phyloP scores from a whole-genome alignment of 92 coral and sea anemone genomes.

The Montipora capitata region DNA sequence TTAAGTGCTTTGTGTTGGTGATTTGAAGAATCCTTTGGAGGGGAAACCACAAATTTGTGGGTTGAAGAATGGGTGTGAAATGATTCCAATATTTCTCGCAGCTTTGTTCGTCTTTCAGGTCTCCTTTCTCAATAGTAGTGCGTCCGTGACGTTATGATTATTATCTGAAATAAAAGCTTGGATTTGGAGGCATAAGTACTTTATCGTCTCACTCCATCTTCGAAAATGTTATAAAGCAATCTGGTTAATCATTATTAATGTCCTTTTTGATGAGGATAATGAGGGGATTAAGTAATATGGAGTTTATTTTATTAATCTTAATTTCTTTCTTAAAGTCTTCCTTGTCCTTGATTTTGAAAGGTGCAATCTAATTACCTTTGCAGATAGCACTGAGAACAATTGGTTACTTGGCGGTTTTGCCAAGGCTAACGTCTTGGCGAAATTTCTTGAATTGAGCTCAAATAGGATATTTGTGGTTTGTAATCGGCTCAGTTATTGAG shows the following conservation, averaged over 20 bases:
- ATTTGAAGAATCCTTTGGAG: neutral
- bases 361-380: constrained; percentile 31
- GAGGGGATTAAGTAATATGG: constrained; percentile 44
- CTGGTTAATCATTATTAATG: constrained; percentile 41
- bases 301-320: constrained; percentile 55
- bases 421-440: neutral
- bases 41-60: neutral
- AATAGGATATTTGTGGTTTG: neutral
- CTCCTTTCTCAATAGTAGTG: neutral
- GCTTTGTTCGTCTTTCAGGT: neutral
- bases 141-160: constrained; percentile 34
- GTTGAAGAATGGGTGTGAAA: neutral
- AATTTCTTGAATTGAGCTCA: neutral
- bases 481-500: neutral
- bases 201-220: constrained; percentile 45
- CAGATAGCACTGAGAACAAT: constrained; percentile 5
- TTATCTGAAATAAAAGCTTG: constrained; percentile 4
- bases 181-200: constrained; percentile 16
- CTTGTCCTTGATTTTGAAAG: constrained; percentile 31
- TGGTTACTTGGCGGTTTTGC: constrained; percentile 6
- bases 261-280: constrained; percentile 27
- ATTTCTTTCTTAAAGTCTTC: neutral
- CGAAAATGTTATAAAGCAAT: constrained; percentile 27
- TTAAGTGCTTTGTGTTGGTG: neutral
- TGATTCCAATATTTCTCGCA: neutral